phyloP scores from a whole-genome alignment of 1,140 invertebrate species.

The Halictus rubicundus region DNA sequence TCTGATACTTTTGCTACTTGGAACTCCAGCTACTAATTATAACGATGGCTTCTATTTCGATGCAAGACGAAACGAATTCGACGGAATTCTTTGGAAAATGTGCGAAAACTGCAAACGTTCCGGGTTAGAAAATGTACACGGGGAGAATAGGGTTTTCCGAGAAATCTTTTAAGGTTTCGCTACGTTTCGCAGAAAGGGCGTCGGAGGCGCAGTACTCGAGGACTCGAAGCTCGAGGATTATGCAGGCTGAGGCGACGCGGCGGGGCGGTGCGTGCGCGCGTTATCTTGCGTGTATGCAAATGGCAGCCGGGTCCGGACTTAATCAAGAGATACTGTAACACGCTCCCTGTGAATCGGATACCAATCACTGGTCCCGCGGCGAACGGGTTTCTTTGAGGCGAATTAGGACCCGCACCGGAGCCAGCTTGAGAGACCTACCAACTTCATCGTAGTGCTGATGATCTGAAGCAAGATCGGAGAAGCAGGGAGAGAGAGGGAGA shows the following conservation, averaged over 20 bases:
- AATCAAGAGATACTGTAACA: conserved; percentile 12
- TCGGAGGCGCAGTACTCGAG: neutral
- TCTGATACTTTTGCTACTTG: no score
- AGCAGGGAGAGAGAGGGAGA: no score
- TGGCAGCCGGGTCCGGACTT: neutral
- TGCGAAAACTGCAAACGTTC: no score
- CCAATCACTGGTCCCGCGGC: conserved; percentile 15
- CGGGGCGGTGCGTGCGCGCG: neutral
- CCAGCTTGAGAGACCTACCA: neutral
- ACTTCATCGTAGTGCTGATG: neutral
- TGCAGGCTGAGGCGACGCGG: neutral
- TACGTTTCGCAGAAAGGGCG: neutral
- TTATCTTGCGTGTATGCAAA: conserved; percentile 32
- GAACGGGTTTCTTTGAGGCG: conserved; percentile 16
- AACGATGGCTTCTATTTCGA: no score
- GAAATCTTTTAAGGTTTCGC: neutral
- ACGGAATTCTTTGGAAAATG: no score
- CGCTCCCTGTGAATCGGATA: conserved; percentile 10
- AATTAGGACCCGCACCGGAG: neutral
- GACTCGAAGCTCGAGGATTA: conserved; percentile 1
- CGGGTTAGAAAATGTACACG: no score
- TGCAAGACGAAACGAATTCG: no score
- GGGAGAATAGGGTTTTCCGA: no score
- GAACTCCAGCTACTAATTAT: no score
- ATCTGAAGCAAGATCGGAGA: neutral